Evolutionary conservation across 2,113 vertebrate genomes (phyloP).

Genomic region (Oryzias melastigma): DNA sequence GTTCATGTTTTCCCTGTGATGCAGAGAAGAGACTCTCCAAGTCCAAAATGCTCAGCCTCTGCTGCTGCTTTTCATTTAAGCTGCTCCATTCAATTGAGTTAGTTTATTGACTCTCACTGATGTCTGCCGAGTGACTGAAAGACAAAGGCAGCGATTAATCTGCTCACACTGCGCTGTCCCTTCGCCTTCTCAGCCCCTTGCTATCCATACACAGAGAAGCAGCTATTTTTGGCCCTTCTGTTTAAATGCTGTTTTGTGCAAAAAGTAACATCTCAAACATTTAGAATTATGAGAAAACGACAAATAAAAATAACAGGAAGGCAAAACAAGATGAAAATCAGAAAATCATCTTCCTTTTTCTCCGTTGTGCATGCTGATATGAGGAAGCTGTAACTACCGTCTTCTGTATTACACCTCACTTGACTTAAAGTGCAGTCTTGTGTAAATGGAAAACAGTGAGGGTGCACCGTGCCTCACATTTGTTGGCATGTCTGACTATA

Average conservation of each 20-base stretch:
- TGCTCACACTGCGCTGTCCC: not conserved
- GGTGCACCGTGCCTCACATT: too few relatives aligned
- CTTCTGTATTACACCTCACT: too few relatives aligned
- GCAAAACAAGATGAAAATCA: not conserved
- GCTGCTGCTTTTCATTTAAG: constrained; percentile 14
- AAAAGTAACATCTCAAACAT: not conserved
- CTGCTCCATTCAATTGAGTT: constrained; percentile 17
- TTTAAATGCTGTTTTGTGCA: not conserved
- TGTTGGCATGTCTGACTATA: too few relatives aligned
- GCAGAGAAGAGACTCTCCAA: constrained; percentile 3
- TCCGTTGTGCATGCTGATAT: too few relatives aligned
- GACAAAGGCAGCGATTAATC: constrained; percentile 26
- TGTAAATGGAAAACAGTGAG: too few relatives aligned
- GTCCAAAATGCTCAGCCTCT: constrained; percentile 7
- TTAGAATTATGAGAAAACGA: not conserved
- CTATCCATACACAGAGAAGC: not conserved
- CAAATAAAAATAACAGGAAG: not conserved
- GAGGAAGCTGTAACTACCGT: too few relatives aligned
- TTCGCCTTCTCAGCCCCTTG: not conserved
- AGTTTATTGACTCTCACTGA: constrained; percentile 2
- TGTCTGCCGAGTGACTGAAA: constrained; percentile 8
- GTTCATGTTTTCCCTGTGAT: constrained; percentile 14
- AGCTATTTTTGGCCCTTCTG: not conserved
- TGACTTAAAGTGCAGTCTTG: too few relatives aligned
- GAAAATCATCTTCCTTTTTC: too few relatives aligned